A percentile compares a stretch with the other conserved stretches of the same genome.
phyloP scores from a whole-genome alignment of 2,888 invertebrate genomes.

The Coenonympha arcania region DNA sequence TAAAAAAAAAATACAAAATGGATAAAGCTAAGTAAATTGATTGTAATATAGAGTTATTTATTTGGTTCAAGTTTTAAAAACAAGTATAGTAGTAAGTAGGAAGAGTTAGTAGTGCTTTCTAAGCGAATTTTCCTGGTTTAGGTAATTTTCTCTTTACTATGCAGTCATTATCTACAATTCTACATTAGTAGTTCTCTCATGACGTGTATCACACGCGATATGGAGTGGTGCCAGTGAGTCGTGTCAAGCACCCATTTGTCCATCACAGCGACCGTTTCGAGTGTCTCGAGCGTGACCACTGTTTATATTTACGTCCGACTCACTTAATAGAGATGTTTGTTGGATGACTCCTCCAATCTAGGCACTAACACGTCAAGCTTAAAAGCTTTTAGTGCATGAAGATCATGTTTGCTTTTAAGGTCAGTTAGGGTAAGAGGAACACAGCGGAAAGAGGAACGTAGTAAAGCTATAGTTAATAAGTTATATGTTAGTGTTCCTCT shows the following conservation, averaged over 20 bases:
- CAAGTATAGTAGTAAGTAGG: no score
- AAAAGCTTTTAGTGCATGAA: background rate
- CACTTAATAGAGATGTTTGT: constrained; percentile 24
- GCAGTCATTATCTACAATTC: background rate
- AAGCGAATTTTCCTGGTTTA: no score
- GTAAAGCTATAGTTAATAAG: no score
- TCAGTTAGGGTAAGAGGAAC: no score
- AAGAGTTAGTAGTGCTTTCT: no score
- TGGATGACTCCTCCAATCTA: background rate
- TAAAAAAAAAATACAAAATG: no score
- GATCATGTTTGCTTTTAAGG: background rate
- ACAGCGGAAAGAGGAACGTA: no score
- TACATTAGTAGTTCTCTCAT: constrained; percentile 8
- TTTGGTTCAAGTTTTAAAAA: no score
- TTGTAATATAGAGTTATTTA: no score
- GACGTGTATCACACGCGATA: constrained; percentile 30
- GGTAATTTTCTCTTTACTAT: no score
- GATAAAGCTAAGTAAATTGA: no score
- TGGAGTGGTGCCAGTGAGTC: constrained; percentile 50
- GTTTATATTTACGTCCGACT: constrained; percentile 29
- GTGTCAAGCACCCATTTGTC: constrained; percentile 64
- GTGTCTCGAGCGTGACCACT: constrained; percentile 27
- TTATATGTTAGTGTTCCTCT: no score
- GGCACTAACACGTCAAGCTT: background rate
- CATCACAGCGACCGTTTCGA: constrained; percentile 53